Evolutionary conservation across 2,113 vertebrate genomes (phyloP), one percentile per base, ranked within the genome.

Genomic region (Lycaon pictus): DNA sequence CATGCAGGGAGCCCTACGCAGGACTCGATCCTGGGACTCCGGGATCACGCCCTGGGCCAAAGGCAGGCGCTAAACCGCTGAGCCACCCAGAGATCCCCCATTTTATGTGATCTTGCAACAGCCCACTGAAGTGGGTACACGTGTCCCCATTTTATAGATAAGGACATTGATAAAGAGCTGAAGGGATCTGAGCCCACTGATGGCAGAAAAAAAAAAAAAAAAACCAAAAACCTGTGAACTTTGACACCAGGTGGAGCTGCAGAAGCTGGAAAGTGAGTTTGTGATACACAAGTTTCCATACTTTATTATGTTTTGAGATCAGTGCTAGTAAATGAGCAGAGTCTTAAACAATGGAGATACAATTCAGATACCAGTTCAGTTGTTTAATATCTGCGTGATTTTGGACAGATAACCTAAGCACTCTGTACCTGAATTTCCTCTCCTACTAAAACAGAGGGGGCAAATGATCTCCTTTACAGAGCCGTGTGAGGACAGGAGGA

Each of bases 191-290:
- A 37, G 7, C 16, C 81, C 43, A 27, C 11, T 19, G 53, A 23
- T 12, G 17, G 32, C 7, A 43, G 90, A 77, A 92, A 79, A 60
- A 71, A 81, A 72, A 37, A 25, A 6, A 1, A 43, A 5, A 37
- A 37, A 37, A 37, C 35, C 37, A 37, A 3, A 43, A 43, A 43
- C 43, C 17, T 67, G 90, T 11, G 74, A 90, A 86, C 58, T 89
- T 86, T 92, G 83, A 95, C 93, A 94, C 55, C 94, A 97, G 97
- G 90, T 95, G 72, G 87, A 95, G 93, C 93, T 96, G 90, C 90
- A 82, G 90, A 97, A 97, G 37, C 72, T 80, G 55, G n/a, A 84
- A 93, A 53, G 12, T 16, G 19, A 43, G 8, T 82, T 53, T 35
- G 9, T 11, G n/a, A 58, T 56, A 48, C 62, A 56, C 35, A 55